Evolutionary conservation across 2,888 invertebrate species (phyloP).

Genomic region (Ennomos quercinarius): DNA sequence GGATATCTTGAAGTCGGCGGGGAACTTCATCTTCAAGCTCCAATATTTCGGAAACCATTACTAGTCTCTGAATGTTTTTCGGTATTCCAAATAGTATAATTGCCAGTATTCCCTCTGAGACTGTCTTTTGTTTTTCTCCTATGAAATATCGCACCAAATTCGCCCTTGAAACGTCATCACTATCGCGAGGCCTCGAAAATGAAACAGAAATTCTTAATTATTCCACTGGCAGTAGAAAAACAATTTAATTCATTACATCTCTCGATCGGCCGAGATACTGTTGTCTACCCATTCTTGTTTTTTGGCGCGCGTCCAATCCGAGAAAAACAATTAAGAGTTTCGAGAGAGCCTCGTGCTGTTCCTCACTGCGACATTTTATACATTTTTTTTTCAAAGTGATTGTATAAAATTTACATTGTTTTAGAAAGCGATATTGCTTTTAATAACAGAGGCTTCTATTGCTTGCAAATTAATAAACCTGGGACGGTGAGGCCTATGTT

Average conservation of each 20-base stretch:
- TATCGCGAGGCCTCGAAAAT: constrained; percentile 30
- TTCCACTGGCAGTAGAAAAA: constrained; percentile 39
- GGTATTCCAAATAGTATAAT: too few relatives aligned
- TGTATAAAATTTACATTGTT: constrained; percentile 35
- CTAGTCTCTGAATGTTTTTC: too few relatives aligned
- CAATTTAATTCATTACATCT: constrained; percentile 42
- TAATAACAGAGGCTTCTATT: constrained; percentile 29
- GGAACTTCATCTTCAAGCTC: too few relatives aligned
- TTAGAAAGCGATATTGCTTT: constrained; percentile 26
- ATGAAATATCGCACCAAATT: constrained; percentile 18
- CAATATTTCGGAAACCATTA: too few relatives aligned
- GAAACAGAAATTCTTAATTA: constrained; percentile 39
- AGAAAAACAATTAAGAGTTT: constrained; percentile 43
- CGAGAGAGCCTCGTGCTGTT: constrained; percentile 27
- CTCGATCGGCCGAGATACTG: constrained; percentile 36
- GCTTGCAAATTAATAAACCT: constrained; percentile 30
- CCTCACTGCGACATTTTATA: constrained; percentile 23
- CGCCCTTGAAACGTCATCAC: constrained; percentile 33
- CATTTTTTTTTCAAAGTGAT: constrained; percentile 32
- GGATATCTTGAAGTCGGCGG: too few relatives aligned
- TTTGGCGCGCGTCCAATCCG: constrained; percentile 43
- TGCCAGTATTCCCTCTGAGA: too few relatives aligned
- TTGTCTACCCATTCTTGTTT: constrained; percentile 37
- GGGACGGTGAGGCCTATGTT: constrained; percentile 25
- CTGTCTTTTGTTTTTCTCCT: neutral